Conservation (phyloP, 2,797 vertebrate species). For the Myiotriccus ornatus region DNA sequence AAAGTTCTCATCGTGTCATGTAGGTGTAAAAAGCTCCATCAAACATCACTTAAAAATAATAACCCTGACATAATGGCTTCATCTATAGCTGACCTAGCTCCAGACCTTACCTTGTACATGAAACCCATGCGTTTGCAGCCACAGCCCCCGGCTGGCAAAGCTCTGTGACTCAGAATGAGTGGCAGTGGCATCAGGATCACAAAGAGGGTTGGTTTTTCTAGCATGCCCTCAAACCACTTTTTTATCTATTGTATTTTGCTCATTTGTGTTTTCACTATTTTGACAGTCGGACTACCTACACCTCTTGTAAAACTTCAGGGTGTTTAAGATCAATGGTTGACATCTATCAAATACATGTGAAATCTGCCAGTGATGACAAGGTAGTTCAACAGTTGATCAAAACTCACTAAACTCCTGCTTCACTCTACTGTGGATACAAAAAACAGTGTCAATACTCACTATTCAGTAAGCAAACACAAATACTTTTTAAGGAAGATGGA, state of each 20-base stretch:
- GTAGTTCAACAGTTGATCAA: constrained; percentile 34
- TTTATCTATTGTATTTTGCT: background rate
- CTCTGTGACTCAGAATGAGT: background rate
- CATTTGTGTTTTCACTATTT: background rate
- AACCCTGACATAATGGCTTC: background rate
- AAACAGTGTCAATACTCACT: background rate
- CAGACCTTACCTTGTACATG: background rate
- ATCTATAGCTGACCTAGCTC: background rate
- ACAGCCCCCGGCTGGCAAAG: background rate
- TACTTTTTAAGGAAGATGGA: constrained; percentile 14
- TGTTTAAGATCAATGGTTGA: background rate
- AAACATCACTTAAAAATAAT: constrained; percentile 26
- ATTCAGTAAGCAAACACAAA: constrained; percentile 25
- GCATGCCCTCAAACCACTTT: background rate
- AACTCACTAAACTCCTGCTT: background rate
- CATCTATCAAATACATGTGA: background rate
- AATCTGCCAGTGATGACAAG: background rate
- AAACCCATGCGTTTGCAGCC: background rate
- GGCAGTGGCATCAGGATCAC: background rate
- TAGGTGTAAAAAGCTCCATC: background rate
- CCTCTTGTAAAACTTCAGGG: background rate
- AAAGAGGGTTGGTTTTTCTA: background rate
- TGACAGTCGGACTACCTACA: constrained; percentile 9
- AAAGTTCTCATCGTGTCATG: background rate
- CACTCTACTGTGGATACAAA: background rate